Evolutionary conservation across 2,888 invertebrate genomes (phyloP), one percentile per base, ranked within the genome.

Genomic region (Zaprionus lineosus): DNA sequence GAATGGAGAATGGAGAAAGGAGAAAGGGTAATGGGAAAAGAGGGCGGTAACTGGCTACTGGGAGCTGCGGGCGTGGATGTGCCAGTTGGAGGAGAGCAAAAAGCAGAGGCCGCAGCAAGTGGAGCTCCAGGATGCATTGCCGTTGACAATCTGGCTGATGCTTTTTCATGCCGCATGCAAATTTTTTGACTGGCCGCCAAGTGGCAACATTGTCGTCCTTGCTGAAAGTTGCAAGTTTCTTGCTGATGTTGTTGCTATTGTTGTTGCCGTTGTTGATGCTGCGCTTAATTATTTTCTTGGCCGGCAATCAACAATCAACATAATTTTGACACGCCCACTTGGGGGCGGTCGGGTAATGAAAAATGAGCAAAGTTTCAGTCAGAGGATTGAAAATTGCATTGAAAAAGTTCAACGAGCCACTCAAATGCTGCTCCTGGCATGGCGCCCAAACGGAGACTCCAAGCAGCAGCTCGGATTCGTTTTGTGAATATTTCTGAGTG

Each of bases 211-310:
- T 39, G 19, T 19, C 44, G 5, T 26, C 12, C 31, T 26, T 11
- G 18, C 19, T 46, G 28, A 24, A 36, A 26, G 55, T 12, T n/a
- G 40, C 28, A 41, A 51, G 52, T 41, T n/a, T n/a, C n/a, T n/a
- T n/a, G n/a, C n/a, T 21, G n/a, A n/a, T 33, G 19, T 11, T n/a
- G 15, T 11, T 21, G 40, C 11, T 21, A 31, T 9, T 44, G 52
- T 12, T 44, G 41, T 18, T 44, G 34, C 18, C 46, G 44, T 19
- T 52, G 39, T 16, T 60, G 40, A 46, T 52, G 72, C 66, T 61
- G 77, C 59, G 59, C 76, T 65, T 81, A 81, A 77, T 77, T 77
- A 81, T 76, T 77, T 77, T 68, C 81, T 76, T 76, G 76, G 79
- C 63, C 61, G 65, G 74, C 76, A 79, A 73, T 65, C 66, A 66